phyloP scores from a whole-genome alignment of 2,797 vertebrate species.

The Myoxocephalus aenaeus region DNA sequence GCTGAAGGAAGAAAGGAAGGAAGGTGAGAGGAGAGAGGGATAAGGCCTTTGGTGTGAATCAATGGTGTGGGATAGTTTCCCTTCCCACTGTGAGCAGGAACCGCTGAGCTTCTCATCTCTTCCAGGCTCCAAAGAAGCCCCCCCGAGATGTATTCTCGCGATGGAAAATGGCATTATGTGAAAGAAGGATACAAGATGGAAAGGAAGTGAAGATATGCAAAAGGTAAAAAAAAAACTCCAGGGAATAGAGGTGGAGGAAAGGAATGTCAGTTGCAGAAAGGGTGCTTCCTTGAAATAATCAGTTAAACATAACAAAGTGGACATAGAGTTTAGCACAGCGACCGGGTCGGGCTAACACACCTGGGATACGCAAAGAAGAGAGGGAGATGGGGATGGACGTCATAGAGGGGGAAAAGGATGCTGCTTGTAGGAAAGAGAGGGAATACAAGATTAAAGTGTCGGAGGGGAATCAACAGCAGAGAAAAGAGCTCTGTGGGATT shows the following conservation, averaged over 20 bases:
- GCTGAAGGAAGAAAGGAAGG: constrained; percentile 42
- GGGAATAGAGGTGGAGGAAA: constrained; percentile 15
- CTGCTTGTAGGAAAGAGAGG: constrained; percentile 19
- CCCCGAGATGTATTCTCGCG: constrained; percentile 6
- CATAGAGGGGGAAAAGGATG: constrained; percentile 23
- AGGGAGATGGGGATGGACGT: constrained; percentile 16
- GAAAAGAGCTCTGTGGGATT: constrained; percentile 32
- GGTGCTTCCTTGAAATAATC: constrained; percentile 34
- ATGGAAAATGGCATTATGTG: constrained; percentile 43
- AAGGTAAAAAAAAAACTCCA: background rate
- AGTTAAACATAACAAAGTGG: constrained; percentile 30
- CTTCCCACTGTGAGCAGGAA: constrained; percentile 31
- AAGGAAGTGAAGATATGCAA: background rate
- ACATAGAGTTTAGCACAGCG: constrained; percentile 10
- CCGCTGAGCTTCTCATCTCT: constrained; percentile 42
- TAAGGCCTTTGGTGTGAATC: constrained; percentile 49
- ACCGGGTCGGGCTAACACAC: constrained; percentile 37
- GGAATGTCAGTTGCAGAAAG: background rate
- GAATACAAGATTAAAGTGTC: constrained; percentile 46
- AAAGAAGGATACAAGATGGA: constrained; percentile 13
- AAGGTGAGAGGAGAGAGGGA: constrained; percentile 24
- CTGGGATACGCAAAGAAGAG: constrained; percentile 60
- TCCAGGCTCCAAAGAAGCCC: constrained; percentile 19
- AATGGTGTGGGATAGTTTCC: constrained; percentile 29
- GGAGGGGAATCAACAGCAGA: constrained; percentile 49